Evolutionary conservation across 2,113 vertebrate genomes (phyloP).

Genomic region (Thymallus thymallus): DNA sequence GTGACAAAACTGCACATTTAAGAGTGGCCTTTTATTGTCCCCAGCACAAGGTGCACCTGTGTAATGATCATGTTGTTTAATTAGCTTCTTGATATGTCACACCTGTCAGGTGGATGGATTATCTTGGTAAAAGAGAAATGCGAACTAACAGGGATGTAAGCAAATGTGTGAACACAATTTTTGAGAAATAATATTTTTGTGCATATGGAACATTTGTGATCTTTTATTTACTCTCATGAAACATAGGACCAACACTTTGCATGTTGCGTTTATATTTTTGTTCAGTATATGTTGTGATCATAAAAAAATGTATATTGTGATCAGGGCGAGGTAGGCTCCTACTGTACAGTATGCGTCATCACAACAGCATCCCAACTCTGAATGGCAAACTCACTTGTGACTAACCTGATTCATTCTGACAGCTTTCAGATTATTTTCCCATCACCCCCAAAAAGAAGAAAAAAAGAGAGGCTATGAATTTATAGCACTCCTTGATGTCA

Average conservation of each 20-base stretch:
- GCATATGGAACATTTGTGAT: no score
- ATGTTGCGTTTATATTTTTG: not conserved
- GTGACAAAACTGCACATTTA: no score
- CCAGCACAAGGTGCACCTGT: no score
- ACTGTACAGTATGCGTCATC: conserved; percentile 42
- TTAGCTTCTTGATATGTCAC: no score
- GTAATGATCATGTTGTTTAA: no score
- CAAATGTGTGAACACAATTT: no score
- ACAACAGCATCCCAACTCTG: conserved; percentile 36
- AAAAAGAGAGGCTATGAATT: conserved; percentile 35
- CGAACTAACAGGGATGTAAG: no score
- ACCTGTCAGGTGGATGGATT: no score
- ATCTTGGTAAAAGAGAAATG: no score
- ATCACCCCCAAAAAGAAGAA: conserved; percentile 44
- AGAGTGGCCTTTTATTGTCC: no score
- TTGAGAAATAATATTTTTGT: no score
- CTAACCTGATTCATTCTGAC: conserved; percentile 60
- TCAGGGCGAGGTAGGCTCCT: conserved; percentile 34
- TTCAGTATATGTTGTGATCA: conserved; percentile 30
- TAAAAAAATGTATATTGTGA: conserved; percentile 27
- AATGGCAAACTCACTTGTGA: conserved; percentile 40
- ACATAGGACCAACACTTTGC: no score
- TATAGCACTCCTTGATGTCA: conserved; percentile 12
- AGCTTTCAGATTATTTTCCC: conserved; percentile 64
- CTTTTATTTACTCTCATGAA: not conserved